Percentiles rank a stretch among this genome's conserved stretches.
These are phyloP conservation scores for Poicephalus meyeri DNA, from an alignment of 2,113 vertebrate species.

Conservation along the genomic window DNA sequence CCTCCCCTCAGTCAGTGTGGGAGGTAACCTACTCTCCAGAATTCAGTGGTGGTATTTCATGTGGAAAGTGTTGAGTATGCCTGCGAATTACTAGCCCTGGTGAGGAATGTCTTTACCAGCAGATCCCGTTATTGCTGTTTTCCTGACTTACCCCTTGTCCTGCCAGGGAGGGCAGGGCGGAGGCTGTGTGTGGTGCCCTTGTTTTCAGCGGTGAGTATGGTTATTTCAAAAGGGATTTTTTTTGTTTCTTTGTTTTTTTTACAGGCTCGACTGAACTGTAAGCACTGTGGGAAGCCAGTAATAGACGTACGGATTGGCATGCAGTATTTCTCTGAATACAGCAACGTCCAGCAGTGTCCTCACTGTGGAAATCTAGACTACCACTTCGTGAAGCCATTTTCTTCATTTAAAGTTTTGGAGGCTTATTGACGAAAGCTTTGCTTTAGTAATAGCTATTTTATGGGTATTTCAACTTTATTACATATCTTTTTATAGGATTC, in stretches of 20 bases:
- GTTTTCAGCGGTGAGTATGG: background rate
- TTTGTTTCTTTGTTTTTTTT: slow-evolving; percentile 11
- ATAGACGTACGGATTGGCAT: slow-evolving; percentile 97
- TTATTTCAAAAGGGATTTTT: background rate
- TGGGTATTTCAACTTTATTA: slow-evolving; percentile 85
- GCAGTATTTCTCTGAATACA: slow-evolving; percentile 99
- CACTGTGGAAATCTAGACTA: slow-evolving; percentile 99
- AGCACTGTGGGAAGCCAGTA: slow-evolving; percentile 98
- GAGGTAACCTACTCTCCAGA: background rate
- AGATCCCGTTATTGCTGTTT: background rate
- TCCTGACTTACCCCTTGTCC: background rate
- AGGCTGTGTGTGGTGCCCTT: background rate
- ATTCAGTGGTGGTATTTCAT: background rate
- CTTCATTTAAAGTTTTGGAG: slow-evolving; percentile 98
- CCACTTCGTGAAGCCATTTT: slow-evolving; percentile 99
- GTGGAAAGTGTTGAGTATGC: background rate
- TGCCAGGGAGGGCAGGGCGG: background rate
- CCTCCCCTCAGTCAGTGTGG: background rate
- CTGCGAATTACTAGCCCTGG: fast-evolving
- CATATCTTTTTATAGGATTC: slow-evolving; percentile 83
- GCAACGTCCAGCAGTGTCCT: slow-evolving; percentile 98
- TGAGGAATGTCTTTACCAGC: background rate
- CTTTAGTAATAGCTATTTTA: slow-evolving; percentile 89
- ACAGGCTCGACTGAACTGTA: slow-evolving; percentile 98
- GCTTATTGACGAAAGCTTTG: slow-evolving; percentile 98